Percentiles rank a stretch among this genome's conserved stretches.
Conservation (phyloP, 2,888 invertebrate genomes). For the Caenorhabditis sp. region DNA sequence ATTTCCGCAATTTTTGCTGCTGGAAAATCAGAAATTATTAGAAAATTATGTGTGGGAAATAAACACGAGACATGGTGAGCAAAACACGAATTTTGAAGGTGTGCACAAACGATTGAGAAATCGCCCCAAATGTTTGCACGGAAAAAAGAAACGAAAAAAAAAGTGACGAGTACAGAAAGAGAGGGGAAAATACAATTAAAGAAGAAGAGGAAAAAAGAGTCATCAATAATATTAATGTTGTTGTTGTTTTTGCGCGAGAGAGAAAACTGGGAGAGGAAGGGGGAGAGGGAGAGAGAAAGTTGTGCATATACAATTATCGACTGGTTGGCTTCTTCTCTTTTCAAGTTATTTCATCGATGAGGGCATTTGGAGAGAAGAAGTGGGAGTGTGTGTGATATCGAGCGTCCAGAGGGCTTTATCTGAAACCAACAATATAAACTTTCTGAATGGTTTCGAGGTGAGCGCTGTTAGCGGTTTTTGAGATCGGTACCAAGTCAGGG, state of each 20-base stretch:
- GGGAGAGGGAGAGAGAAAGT: not conserved
- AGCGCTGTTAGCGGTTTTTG: no score
- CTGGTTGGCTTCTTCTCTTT: not conserved
- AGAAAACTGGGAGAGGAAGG: not conserved
- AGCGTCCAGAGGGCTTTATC: no score
- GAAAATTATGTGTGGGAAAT: not conserved
- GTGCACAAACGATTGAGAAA: not conserved
- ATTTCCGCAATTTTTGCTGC: no score
- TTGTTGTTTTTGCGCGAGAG: no score
- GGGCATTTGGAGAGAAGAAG: no score
- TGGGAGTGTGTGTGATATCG: no score
- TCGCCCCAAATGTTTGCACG: not conserved
- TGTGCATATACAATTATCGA: slow-evolving; percentile 20
- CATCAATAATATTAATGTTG: slow-evolving; percentile 51
- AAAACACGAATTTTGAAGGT: slow-evolving; percentile 48
- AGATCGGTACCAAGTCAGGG: no score
- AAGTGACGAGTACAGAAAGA: slow-evolving; percentile 11
- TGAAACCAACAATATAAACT: no score
- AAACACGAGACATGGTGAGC: slow-evolving; percentile 52
- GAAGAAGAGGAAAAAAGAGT: not conserved
- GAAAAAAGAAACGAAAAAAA: slow-evolving; percentile 3
- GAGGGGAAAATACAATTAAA: slow-evolving; percentile 5
- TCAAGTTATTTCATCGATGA: not conserved
- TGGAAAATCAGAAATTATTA: not conserved
- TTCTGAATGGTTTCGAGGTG: no score